A percentile compares a stretch with the other conserved stretches of the same genome.
Evolutionary conservation across 2,888 invertebrate species (phyloP).

Genomic region (Netelia fuscicornis): DNA sequence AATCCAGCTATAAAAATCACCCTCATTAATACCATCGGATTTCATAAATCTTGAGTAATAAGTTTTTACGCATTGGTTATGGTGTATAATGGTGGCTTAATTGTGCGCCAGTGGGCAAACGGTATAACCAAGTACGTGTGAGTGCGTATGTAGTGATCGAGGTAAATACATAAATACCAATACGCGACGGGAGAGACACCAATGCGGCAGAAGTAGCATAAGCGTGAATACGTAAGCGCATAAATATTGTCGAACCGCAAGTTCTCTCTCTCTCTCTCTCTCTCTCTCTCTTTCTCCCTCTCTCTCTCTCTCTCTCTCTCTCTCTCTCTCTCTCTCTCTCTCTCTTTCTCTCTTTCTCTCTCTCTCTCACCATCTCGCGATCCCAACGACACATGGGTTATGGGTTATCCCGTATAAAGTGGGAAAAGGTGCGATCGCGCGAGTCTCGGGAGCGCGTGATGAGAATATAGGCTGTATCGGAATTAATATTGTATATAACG

Average conservation of each 20-base stretch:
- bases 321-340: no score
- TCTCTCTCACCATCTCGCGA: conserved; percentile 34
- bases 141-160: conserved; percentile 44
- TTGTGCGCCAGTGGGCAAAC: conserved; percentile 78
- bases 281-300: no score
- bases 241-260: conserved; percentile 75
- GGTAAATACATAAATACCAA: conserved; percentile 79
- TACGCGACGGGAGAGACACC: conserved; percentile 73
- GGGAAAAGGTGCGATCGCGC: neutral
- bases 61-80: conserved; percentile 80
- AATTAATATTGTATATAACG: conserved; percentile 30
- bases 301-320: no score
- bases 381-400: conserved; percentile 46
- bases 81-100: conserved; percentile 81
- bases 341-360: neutral
- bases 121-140: conserved; percentile 16
- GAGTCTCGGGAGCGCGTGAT: conserved; percentile 9
- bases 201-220: conserved; percentile 71
- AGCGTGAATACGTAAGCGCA: conserved; percentile 80
- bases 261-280: neutral
- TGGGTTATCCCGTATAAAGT: conserved; percentile 25
- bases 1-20: conserved; percentile 75
- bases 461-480: conserved; percentile 1
- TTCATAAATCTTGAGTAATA: conserved; percentile 82
- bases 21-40: conserved; percentile 80